These are phyloP conservation scores for Serinus canaria DNA, from an alignment of 2,113 vertebrate genomes.

Conservation along the genomic window DNA sequence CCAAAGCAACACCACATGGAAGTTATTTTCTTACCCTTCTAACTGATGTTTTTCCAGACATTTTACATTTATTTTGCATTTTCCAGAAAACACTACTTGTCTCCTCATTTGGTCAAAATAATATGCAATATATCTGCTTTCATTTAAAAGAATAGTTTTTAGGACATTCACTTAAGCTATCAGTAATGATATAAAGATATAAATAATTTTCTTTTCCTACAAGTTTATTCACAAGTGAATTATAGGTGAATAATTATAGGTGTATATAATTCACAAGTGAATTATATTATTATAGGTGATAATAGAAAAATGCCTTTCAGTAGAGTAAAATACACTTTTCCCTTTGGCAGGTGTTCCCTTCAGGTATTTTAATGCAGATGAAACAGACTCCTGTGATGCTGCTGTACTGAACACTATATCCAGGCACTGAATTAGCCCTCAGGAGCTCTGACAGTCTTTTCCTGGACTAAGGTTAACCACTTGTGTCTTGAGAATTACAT, in stretches of 20 bases:
- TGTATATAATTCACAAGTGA: neutral
- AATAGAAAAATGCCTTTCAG: neutral
- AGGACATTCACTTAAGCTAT: neutral
- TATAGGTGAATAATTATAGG: neutral
- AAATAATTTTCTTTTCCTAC: neutral
- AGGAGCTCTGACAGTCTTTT: neutral
- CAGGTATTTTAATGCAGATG: neutral
- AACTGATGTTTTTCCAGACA: neutral
- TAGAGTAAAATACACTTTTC: neutral
- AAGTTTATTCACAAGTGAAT: neutral
- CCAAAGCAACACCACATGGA: neutral
- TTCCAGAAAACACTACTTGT: neutral
- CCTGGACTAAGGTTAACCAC: neutral
- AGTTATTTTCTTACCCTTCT: constrained; percentile 21
- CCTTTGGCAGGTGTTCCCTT: neutral
- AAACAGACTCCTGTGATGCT: neutral
- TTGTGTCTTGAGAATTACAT: neutral
- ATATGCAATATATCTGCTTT: neutral
- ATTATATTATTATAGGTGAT: neutral
- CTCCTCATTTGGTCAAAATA: neutral
- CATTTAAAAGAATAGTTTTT: neutral
- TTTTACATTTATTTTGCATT: constrained; percentile 8
- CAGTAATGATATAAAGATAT: neutral
- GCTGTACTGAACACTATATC: neutral
- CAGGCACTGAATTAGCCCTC: neutral